Evolutionary conservation across 1,140 invertebrate species (phyloP).

Genomic region (Brachionus rotundiformis): DNA sequence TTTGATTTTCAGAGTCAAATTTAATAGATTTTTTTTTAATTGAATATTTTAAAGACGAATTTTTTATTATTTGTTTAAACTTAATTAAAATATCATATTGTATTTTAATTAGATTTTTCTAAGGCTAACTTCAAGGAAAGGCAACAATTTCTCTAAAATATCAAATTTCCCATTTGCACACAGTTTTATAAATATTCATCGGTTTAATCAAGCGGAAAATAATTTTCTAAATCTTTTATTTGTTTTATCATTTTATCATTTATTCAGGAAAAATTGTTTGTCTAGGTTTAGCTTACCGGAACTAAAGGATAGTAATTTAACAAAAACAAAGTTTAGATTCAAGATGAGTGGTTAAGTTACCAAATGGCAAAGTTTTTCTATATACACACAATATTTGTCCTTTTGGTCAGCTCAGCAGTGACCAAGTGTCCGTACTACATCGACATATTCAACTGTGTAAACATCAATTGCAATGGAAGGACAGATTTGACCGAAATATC

Average conservation of each 20-base stretch:
- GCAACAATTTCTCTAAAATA: background rate
- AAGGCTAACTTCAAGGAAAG: background rate
- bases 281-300: background rate
- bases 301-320: background rate
- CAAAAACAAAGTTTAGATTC: background rate
- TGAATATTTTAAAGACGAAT: background rate
- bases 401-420: background rate
- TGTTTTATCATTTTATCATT: background rate
- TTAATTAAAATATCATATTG: slow-evolving; percentile 11
- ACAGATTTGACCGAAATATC: background rate
- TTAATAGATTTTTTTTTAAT: background rate
- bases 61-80: background rate
- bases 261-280: background rate
- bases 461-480: slow-evolving; percentile 33
- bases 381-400: background rate
- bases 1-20: background rate
- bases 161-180: background rate
- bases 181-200: background rate
- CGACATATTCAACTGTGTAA: slow-evolving; percentile 25
- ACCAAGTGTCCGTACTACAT: background rate
- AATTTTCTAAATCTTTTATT: background rate
- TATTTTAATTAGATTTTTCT: slow-evolving; percentile 11
- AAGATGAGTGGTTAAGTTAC: background rate
- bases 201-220: background rate
- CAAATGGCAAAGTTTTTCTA: background rate